Evolutionary conservation across 1,140 invertebrate species (phyloP).

Genomic region (Gryon sp.): DNA sequence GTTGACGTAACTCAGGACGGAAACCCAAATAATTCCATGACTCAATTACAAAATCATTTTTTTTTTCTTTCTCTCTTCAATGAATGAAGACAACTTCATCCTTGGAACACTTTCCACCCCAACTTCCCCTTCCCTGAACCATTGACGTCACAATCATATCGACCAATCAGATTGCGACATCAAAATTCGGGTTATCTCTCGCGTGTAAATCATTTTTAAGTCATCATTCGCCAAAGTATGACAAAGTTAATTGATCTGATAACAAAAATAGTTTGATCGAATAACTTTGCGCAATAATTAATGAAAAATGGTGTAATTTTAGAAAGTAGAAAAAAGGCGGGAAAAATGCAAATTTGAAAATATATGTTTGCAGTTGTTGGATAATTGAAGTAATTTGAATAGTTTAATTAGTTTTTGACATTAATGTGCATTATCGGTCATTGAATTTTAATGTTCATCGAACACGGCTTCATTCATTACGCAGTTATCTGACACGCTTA

Average conservation of each 20-base stretch:
- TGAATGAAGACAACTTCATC: no score
- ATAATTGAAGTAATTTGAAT: no score
- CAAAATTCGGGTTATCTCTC: conserved; percentile 7
- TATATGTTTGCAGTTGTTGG: no score
- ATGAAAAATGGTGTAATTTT: no score
- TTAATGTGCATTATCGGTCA: conserved; percentile 27
- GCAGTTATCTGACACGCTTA: conserved; percentile 10
- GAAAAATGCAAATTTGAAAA: neutral
- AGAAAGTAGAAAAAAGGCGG: no score
- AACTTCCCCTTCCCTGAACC: neutral
- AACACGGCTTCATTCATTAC: conserved; percentile 15
- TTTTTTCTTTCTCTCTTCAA: neutral
- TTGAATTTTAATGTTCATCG: conserved; percentile 16
- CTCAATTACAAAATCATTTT: neutral
- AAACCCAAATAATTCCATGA: neutral
- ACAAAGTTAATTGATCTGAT: no score
- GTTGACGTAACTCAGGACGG: conserved; percentile 47
- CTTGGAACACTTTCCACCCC: neutral
- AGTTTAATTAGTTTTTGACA: no score
- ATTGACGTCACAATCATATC: conserved; percentile 1
- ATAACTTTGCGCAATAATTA: neutral
- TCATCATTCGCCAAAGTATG: no score
- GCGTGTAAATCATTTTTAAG: no score
- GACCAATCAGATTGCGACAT: conserved; percentile 7
- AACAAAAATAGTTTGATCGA: no score